Conservation (phyloP, 2,113 vertebrate species). For the Silurus asotus region DNA sequence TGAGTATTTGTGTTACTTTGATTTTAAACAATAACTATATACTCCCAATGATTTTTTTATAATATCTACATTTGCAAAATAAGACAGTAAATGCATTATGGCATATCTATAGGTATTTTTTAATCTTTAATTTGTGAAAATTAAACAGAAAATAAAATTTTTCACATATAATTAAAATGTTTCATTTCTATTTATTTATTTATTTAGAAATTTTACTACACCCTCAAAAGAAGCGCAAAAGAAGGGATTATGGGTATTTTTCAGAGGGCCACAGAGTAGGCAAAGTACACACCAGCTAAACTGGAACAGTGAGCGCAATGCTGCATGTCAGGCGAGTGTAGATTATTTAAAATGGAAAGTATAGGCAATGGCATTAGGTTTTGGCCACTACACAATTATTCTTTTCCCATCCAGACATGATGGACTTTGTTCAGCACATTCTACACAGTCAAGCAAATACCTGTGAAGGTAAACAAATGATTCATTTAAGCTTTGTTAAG, state of each 20-base stretch:
- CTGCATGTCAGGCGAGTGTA: neutral
- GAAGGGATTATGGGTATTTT: neutral
- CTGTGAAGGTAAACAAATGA: neutral
- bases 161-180: neutral
- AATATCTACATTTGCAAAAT: neutral
- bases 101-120: neutral
- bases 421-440: neutral
- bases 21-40: too few species aligned
- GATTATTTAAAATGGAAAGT: neutral
- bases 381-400: neutral
- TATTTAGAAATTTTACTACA: neutral
- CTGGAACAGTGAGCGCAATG: too few species aligned
- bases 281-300: neutral
- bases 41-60: neutral
- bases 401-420: neutral
- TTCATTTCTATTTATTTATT: neutral
- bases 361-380: neutral
- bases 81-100: neutral
- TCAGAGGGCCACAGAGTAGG: neutral
- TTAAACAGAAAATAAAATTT: neutral
- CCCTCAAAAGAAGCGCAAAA: neutral
- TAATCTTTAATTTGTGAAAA: neutral
- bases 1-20: too few species aligned
- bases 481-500: neutral
- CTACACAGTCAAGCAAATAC: neutral